Evolutionary conservation across 2,888 invertebrate genomes (phyloP).

Genomic region (Eustalomyia histrio): DNA sequence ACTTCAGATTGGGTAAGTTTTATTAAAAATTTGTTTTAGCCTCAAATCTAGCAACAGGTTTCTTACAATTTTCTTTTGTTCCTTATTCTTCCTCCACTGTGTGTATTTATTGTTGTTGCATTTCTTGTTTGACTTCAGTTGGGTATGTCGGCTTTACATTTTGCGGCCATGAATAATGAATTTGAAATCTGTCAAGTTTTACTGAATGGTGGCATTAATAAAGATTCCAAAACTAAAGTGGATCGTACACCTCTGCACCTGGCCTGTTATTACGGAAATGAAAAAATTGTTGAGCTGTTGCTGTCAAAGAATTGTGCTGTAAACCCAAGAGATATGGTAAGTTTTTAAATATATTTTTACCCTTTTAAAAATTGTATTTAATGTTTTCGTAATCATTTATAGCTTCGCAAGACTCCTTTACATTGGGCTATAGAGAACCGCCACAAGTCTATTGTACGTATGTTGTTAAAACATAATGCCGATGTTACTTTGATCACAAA

Average conservation of each 20-base stretch:
- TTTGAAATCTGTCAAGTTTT: slow-evolving; percentile 89
- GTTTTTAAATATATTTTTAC: slow-evolving; percentile 27
- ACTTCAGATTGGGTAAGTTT: slow-evolving; percentile 92
- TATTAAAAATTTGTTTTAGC: neutral
- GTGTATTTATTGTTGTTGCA: slow-evolving; percentile 52
- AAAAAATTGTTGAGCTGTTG: slow-evolving; percentile 85
- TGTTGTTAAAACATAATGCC: slow-evolving; percentile 87
- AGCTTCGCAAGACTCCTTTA: slow-evolving; percentile 93
- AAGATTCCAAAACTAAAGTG: slow-evolving; percentile 94
- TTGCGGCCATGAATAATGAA: slow-evolving; percentile 91
- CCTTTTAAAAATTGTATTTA: neutral
- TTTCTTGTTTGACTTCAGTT: slow-evolving; percentile 81
- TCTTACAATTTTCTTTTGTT: slow-evolving; percentile 29
- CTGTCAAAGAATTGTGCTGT: slow-evolving; percentile 86
- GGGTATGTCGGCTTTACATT: slow-evolving; percentile 93
- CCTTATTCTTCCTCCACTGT: neutral
- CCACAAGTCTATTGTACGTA: slow-evolving; percentile 84
- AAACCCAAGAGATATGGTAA: slow-evolving; percentile 89
- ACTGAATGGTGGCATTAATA: slow-evolving; percentile 90
- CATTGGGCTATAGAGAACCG: slow-evolving; percentile 96
- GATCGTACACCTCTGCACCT: slow-evolving; percentile 95
- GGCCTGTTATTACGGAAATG: slow-evolving; percentile 91
- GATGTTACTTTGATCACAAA: slow-evolving; percentile 85
- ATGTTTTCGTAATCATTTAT: slow-evolving; percentile 23
- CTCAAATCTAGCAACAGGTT: slow-evolving; percentile 57